These are phyloP conservation scores for Holothuria glaberrima DNA, from an alignment of 35 echinoderm and acorn worm genomes.

Conservation along the genomic window DNA sequence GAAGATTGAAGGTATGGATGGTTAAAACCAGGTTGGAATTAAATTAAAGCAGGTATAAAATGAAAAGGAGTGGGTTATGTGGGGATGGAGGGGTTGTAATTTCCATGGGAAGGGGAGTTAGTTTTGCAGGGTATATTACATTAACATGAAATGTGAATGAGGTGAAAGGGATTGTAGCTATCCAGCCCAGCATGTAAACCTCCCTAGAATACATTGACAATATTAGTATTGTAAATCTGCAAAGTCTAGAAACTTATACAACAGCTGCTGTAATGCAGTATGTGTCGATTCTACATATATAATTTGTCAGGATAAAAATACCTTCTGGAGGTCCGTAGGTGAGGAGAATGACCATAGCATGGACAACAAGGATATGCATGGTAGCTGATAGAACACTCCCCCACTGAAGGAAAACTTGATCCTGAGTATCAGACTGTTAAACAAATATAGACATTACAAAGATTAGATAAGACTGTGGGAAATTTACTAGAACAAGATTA, in stretches of 20 bases:
- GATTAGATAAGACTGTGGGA: too few species aligned
- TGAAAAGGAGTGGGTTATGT: too few species aligned
- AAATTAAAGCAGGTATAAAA: too few species aligned
- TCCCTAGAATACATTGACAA: neutral
- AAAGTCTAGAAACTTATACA: too few species aligned
- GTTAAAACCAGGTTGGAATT: too few species aligned
- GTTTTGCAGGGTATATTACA: too few species aligned
- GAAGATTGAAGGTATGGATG: too few species aligned
- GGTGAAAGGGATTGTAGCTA: neutral
- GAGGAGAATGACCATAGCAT: conserved; percentile 98
- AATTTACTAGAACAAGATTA: too few species aligned
- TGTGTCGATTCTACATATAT: too few species aligned
- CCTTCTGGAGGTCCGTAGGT: conserved; percentile 91
- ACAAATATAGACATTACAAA: neutral
- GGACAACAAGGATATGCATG: conserved; percentile 94
- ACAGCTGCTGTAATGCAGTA: too few species aligned
- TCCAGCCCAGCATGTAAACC: neutral
- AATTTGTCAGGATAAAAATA: neutral
- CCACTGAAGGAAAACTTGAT: conserved; percentile 94
- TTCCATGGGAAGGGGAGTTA: neutral
- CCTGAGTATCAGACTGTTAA: conserved; percentile 90
- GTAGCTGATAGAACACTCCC: conserved; percentile 74
- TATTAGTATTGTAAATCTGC: neutral
- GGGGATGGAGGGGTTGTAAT: too few species aligned
- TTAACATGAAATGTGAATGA: too few species aligned